Conservation (phyloP, 2,888 invertebrate species). For the Erebia ligea region DNA sequence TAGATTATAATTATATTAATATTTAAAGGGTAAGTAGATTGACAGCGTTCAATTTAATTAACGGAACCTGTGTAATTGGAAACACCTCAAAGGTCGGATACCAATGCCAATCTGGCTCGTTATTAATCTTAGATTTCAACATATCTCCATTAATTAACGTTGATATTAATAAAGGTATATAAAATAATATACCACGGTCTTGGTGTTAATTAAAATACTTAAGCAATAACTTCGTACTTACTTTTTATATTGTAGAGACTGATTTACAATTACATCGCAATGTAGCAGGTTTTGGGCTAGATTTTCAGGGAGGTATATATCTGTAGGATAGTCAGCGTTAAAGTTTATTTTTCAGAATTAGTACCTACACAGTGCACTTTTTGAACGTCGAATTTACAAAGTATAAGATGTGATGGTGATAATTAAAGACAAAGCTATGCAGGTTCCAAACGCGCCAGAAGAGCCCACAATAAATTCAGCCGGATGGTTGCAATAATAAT, state of each 20-base stretch:
- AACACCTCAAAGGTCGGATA: constrained; percentile 16
- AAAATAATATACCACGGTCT: not conserved
- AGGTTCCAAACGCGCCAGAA: too few relatives aligned
- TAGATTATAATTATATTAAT: constrained; percentile 2
- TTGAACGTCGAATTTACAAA: too few relatives aligned
- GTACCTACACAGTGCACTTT: too few relatives aligned
- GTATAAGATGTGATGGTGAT: too few relatives aligned
- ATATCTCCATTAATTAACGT: constrained; percentile 13
- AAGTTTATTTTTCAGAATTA: too few relatives aligned
- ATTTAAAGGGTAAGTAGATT: constrained; percentile 11
- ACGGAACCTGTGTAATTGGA: constrained; percentile 21
- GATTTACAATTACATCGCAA: not conserved
- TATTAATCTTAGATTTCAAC: constrained; percentile 17
- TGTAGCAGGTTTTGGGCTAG: not conserved
- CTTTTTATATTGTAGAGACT: not conserved
- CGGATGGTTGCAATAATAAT: too few relatives aligned
- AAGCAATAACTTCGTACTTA: not conserved
- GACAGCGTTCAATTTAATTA: constrained; percentile 20
- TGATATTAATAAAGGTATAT: too few relatives aligned
- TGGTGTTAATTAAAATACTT: not conserved
- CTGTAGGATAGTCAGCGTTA: too few relatives aligned
- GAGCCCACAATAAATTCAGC: too few relatives aligned
- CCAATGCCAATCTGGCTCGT: constrained; percentile 6
- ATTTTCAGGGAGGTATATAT: not conserved
- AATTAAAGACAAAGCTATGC: too few relatives aligned